Evolutionary conservation across 2,888 invertebrate species (phyloP), one percentile per base, ranked within the genome.

Genomic region (Callinectes sapidus): DNA sequence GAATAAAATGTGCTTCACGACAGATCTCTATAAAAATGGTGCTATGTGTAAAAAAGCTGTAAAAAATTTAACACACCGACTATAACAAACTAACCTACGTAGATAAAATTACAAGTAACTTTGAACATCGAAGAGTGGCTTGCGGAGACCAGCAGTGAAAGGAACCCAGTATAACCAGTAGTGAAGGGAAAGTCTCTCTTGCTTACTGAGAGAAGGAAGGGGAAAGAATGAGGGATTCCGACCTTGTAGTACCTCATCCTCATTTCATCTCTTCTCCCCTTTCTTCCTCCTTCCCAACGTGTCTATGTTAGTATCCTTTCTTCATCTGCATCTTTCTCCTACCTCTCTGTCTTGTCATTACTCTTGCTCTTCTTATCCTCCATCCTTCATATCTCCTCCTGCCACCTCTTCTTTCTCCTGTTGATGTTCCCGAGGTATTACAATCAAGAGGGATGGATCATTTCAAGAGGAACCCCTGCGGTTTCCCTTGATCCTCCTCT

Each of bases 401-500:
- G 6, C 28, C 81, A 28, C 35, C 35, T 81, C 16, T 32, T 81
- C 81, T 35, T 81, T 35, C 81, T 81, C 81, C 16, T 81, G 35
- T 32, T 5, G 13, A 81, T 35, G 32, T 18, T 3, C 32, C 71
- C 81, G 81, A 18, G 13, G 35, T 81, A 16, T 16, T 2, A 23
- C 23, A n/a, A 3, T 66, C 32, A 66, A 71, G 66, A 35, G 81
- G 23, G 32, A 14, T 16, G 54, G 77, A 28, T 5, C 0, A 1
- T 14, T 39, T 91, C 87, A 91, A 28, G 42, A 48, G 28, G 87
- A 42, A 28, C 39, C 71, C 18, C 91, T 66, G 23, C 42, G 61
- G n/a, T 2, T 35, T 5, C 81, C 86, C 55, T 90, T 92, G 6
- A 88, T 28, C 35, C 92, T 89, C 85, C 91, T 90, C 93, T 94